A percentile compares a stretch with the other conserved stretches of the same genome.
These are phyloP conservation scores for Epiperipatus broadwayi DNA, from an alignment of 2,888 invertebrate genomes.

Conservation along the genomic window DNA sequence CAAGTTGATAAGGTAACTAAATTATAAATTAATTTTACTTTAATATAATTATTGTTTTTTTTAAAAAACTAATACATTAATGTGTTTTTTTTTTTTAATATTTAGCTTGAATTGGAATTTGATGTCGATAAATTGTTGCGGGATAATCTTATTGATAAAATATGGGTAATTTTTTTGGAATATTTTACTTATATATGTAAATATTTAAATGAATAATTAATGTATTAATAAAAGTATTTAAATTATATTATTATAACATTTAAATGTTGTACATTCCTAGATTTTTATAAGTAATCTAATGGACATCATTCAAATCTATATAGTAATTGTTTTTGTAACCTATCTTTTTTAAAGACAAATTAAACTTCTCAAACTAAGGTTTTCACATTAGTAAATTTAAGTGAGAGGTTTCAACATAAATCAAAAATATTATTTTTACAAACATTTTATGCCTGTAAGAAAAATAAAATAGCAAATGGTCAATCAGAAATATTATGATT, in stretches of 20 bases:
- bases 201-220: not conserved
- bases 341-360: too few relatives aligned
- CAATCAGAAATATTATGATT: too few relatives aligned
- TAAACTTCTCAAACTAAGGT: too few relatives aligned
- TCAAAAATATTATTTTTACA: too few relatives aligned
- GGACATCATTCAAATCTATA: too few relatives aligned
- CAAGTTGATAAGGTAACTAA: slow-evolving; percentile 38
- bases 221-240: not conserved
- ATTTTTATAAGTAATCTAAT: too few relatives aligned
- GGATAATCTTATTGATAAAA: slow-evolving; percentile 45
- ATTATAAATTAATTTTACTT: not conserved
- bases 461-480: too few relatives aligned
- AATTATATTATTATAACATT: not conserved
- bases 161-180: slow-evolving; percentile 44
- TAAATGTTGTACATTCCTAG: not conserved
- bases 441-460: too few relatives aligned
- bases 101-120: slow-evolving; percentile 46
- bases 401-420: too few relatives aligned
- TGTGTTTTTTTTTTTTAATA: slow-evolving; percentile 14
- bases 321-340: too few relatives aligned
- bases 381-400: too few relatives aligned
- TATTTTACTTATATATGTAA: too few relatives aligned
- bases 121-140: slow-evolving; percentile 50
- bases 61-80: not conserved
- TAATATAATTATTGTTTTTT: not conserved